Base-by-base conservation (phyloP, 2,797 vertebrate genomes). In the Eospalax fontanierii region DNA sequence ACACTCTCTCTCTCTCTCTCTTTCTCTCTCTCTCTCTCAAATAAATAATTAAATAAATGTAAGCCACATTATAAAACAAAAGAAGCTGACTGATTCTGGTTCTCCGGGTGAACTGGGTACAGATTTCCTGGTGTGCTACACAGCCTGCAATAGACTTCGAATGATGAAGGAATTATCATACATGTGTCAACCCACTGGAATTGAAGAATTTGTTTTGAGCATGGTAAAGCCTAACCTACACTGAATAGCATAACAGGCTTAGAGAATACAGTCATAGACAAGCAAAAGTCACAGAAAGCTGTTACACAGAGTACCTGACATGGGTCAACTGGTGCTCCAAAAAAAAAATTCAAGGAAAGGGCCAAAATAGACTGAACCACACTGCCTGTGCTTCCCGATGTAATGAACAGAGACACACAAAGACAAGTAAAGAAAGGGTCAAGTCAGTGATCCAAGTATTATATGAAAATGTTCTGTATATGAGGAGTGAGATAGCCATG, bases 181-280 rank as follows among this genome's bases (percentile, higher is more conserved):
- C 28, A 33, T 28, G 54, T 57, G 15, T 83, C 43, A 66, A 9
- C 54, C 33, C 74, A 63, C 43, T 61, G 22, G 4, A 57, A 92
- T 78, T 54, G 59, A 38, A 71, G 70, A 11, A n/a, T 95, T 94
- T 54, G 12, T 33, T 85, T 87, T 93, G 50, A 92, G 26, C 40
- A 28, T 4, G 50, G 70, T 6, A 65, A 65, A 90, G 30, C 26
- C 33, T 43, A 87, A 24, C 50, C 38, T 80, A 61, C 24, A 30
- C 33, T 24, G 30, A 75, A 76, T 54, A 88, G 68, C 4, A 40
- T 33, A 76, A 30, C 26, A 93, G n/a, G 54, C 43, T 76, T 87
- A 81, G 38, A 84, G n/a, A 90, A 18, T 33, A 70, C 46, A 78
- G 21, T 15, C 57, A 78, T 4, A 80, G 35, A 57, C 68, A 90